Evolutionary conservation across 1,140 invertebrate genomes (phyloP), one percentile per base, ranked within the genome.

Genomic region (Drosophila kohkoa): DNA sequence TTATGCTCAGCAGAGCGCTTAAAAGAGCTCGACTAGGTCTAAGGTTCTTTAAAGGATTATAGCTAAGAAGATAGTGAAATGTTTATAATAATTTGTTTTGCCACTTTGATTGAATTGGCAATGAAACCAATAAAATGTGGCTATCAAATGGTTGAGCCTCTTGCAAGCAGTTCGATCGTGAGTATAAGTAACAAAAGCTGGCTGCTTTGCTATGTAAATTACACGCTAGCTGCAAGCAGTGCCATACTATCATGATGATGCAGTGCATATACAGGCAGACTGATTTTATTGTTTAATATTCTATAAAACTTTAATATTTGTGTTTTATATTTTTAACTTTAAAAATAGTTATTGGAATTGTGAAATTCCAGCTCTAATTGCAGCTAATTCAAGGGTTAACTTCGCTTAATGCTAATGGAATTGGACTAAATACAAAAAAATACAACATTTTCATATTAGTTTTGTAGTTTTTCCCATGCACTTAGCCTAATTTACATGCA

Each of bases 401-500:
- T 28, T 30, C 30, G 25, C 1, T 13, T 32, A 20, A 30, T 32
- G 57, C 48, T 41, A 63, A 74, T 52, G 64, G 20, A 69, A 57
- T 52, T 68, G 15, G 15, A 10, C 48, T 25, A 10, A 16, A 5
- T 20, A 48, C 15, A 7, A 8, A 11, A 2, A 49, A 49, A 66
- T 48, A n/a, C 10, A 43, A 15, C 1, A 25, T 20, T 11, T 4
- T 3, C 59, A 5, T 16, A 55, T 10, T 38, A 35, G n/a, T 45
- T 48, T 63, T 13, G 30, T 49, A 49, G 38, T 38, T 15, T 25
- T n/a, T 13, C 10, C 46, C 10, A 49, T 54, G 55, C 69, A 52
- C 58, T 76, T 76, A 52, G 32, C 20, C n/a, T 65, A 78, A 69
- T 68, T 74, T 52, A 68, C 65, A 66, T 55, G 41, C 16, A n/a